Base-by-base conservation (phyloP, 2,797 vertebrate genomes). In the Gadopsis marmoratus region DNA sequence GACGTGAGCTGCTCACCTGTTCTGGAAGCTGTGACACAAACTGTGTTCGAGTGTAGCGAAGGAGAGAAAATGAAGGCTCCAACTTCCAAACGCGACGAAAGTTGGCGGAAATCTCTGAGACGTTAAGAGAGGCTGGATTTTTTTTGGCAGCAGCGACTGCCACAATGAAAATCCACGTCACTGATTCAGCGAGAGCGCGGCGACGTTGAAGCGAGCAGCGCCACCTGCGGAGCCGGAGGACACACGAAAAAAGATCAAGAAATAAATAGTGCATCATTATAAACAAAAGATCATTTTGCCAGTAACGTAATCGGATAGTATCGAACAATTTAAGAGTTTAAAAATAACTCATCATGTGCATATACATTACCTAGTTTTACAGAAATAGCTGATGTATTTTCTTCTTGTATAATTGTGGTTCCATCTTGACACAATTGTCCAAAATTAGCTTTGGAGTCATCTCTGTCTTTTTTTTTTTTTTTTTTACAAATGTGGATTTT, bases 141-240 rank as follows among this genome's bases (percentile, higher is more conserved):
- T 19, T 61, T 82, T 19, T 73, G 39, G 70, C 60, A 84, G 74
- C 51, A 48, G 37, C 47, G 66, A 81, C 76, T 74, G 83, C 19
- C 80, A 89, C 33, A 94, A 92, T 91, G 91, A 86, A 95, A 86
- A 88, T 94, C 94, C 94, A 95, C 94, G 94, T 95, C 94, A 95
- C 85, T 88, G 84, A 83, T 78, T 87, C 71, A 87, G 70, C 53
- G n/a, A 23, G 55, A 45, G 74, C 33, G 70, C 16, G 23, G 53
- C 14, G 51, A n/a, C 53, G 31, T 6, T 0, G 16, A 0, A 3
- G 48, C 9, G 0, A 75, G 50, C 72, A 87, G 88, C 90, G 90
- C 88, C 93, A 8, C 78, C 92, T 87, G 41, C 55, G 75, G 86
- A 4, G 0, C 39, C 26, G 93, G 90, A 88, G 88, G 87, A 77